Percentiles rank a stretch among this genome's conserved stretches.
These are phyloP conservation scores for Crematogaster levior DNA, from an alignment of 2,888 invertebrate species.

Conservation along the genomic window DNA sequence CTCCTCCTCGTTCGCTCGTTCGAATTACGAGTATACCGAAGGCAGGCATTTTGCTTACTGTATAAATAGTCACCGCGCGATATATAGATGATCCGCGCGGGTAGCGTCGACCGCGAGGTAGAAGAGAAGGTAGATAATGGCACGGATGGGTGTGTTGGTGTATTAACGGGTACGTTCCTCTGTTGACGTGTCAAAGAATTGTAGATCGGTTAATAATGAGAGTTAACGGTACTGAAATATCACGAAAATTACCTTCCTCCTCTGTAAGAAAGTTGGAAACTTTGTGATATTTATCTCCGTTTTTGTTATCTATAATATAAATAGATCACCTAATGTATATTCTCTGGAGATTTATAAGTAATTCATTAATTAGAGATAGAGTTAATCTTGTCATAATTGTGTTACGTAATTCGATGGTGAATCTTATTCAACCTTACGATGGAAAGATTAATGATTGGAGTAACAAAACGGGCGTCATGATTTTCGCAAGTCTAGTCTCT, in stretches of 20 bases:
- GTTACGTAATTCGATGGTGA: slow-evolving; percentile 7
- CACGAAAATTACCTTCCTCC: slow-evolving; percentile 13
- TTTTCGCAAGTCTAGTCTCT: slow-evolving; percentile 51
- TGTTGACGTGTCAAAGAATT: slow-evolving; percentile 36
- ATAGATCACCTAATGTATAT: neutral
- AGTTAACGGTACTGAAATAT: slow-evolving; percentile 23
- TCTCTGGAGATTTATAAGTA: neutral
- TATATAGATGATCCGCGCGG: slow-evolving; percentile 49
- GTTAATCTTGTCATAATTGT: neutral
- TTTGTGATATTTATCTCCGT: neutral
- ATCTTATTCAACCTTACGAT: slow-evolving; percentile 10
- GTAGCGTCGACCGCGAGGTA: slow-evolving; percentile 9
- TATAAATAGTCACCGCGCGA: slow-evolving; percentile 72
- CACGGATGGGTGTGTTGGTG: slow-evolving; percentile 3
- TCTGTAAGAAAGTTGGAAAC: neutral
- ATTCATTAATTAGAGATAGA: too few relatives aligned
- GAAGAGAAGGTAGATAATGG: slow-evolving; percentile 27
- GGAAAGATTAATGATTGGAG: slow-evolving; percentile 31
- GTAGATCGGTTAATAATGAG: slow-evolving; percentile 29
- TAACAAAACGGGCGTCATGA: slow-evolving; percentile 39
- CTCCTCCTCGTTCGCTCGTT: slow-evolving; percentile 66
- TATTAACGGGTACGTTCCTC: slow-evolving; percentile 23
- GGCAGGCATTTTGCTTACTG: slow-evolving; percentile 71
- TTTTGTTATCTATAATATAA: neutral
- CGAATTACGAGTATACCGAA: slow-evolving; percentile 70